Percentiles rank a stretch among this genome's conserved stretches.
phyloP scores from a whole-genome alignment of 2,888 invertebrate genomes.

The Trissolcus brochymenae region DNA sequence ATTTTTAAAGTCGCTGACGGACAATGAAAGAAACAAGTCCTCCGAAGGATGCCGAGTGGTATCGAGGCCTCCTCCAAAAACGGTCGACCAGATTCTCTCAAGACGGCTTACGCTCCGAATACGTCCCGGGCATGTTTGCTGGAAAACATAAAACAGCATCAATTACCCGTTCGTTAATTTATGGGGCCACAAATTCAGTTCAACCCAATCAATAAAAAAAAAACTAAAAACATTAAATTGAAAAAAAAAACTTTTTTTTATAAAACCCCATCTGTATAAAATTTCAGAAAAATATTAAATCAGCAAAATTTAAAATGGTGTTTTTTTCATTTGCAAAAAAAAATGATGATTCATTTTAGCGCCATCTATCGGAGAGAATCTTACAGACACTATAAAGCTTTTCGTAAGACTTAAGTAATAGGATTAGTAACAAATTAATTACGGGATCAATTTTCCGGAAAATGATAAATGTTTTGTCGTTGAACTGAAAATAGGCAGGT shows the following conservation, averaged over 20 bases:
- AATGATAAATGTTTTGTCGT: slow-evolving; percentile 24
- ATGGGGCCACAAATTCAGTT: slow-evolving; percentile 1
- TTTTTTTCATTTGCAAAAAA: no score
- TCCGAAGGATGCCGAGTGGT: slow-evolving; percentile 47
- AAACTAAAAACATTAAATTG: no score
- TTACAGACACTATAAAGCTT: no score
- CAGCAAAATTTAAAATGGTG: no score
- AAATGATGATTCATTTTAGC: background rate
- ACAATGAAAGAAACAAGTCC: slow-evolving; percentile 29
- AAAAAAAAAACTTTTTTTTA: no score
- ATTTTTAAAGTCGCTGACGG: background rate
- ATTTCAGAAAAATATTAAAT: no score
- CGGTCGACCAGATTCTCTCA: slow-evolving; percentile 58
- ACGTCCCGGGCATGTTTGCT: slow-evolving; percentile 61
- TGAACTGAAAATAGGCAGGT: slow-evolving; percentile 21
- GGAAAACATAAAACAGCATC: slow-evolving; percentile 59
- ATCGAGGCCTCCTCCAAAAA: slow-evolving; percentile 63
- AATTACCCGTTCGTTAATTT: slow-evolving; percentile 43
- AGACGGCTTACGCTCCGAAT: slow-evolving; percentile 59
- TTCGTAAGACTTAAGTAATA: no score
- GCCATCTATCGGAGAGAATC: slow-evolving; percentile 3
- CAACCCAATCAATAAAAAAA: background rate
- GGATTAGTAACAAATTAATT: slow-evolving; percentile 11
- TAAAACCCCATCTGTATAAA: no score
- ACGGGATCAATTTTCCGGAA: slow-evolving; percentile 7